Conservation (phyloP, 2,888 invertebrate species). For the Cancer borealis region DNA sequence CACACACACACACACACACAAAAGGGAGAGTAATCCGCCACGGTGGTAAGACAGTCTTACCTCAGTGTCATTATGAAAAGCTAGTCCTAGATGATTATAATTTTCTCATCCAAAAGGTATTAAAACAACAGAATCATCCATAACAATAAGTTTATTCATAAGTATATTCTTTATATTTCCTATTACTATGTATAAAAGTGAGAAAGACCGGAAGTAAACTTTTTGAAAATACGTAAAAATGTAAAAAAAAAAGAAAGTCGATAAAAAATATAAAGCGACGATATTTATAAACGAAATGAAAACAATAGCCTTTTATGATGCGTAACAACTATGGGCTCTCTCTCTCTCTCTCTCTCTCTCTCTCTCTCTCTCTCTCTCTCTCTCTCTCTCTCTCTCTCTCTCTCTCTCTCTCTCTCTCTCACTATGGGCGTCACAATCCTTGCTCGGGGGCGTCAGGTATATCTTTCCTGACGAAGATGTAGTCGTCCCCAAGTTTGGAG, state of each 20-base stretch:
- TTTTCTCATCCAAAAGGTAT: not conserved
- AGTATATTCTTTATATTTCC: not conserved
- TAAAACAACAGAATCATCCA: not conserved
- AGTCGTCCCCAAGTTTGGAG: slow-evolving; percentile 64
- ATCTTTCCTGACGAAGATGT: slow-evolving; percentile 65
- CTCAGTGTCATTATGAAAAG: too few relatives aligned
- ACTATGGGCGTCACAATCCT: not conserved
- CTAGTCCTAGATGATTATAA: not conserved
- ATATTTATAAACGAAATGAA: not conserved
- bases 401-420: slow-evolving; percentile 47
- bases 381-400: slow-evolving; percentile 39
- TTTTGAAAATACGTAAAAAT: not conserved
- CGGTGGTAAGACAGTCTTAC: too few relatives aligned
- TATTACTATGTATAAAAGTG: not conserved
- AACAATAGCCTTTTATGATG: not conserved
- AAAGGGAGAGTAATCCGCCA: too few relatives aligned
- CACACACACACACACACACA: too few relatives aligned
- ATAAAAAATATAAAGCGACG: not conserved
- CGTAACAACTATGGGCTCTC: not conserved
- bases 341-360: slow-evolving; percentile 15
- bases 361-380: slow-evolving; percentile 45
- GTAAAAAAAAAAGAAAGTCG: not conserved
- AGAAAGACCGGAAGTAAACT: slow-evolving; percentile 1
- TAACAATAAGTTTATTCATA: not conserved
- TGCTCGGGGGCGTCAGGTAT: not conserved